Evolutionary conservation across 2,113 vertebrate species (phyloP), one percentile per base, ranked within the genome.

Genomic region (Pseudonaja textilis): DNA sequence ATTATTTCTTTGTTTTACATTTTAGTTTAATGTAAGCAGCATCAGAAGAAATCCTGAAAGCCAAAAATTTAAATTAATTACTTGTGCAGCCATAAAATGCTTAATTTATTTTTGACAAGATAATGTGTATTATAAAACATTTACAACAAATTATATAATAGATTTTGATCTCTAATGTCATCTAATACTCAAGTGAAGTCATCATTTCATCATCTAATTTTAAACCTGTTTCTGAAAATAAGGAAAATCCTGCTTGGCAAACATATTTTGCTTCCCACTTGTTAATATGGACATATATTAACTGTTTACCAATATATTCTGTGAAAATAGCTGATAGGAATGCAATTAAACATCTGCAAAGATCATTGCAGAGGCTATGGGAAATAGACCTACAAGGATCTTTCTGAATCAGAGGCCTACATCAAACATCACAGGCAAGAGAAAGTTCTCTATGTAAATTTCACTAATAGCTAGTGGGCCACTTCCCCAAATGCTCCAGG

Each of bases 1-100:
- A 92, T 96, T 96, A 96, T 94, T 39, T 95, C 91, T 96, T 97
- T 97, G 94, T 97, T 95, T 94, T 94, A 93, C 93, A 93, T 96
- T 95, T 81, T 95, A 93, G 91, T 93, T 85, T 93, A 94, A 87
- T 9, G 64, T 69, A 85, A 93, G 87, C 92, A 93, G 95, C 23
- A 89, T 20, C 34, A 81, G 74, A 39, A 90, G 96, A 95, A 96
- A 93, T 87, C 57, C 89, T 85, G 94, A 89, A 93, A 95, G 91
- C 42, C 93, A 95, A 90, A 97, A 96, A 92, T 94, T 95, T 95
- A 92, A 85, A 95, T 56, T 93, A 92, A 89, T 91, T 93, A 94
- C 93, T 89, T 93, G 91, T 92, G 92, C 47, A 93, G 85, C 87
- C 91, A 94, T 92, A 92, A 96, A 95, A 94, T n/a, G 22, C 47